Base-by-base conservation (phyloP, 2,797 vertebrate genomes). In the Pachyuromys duprasi region DNA sequence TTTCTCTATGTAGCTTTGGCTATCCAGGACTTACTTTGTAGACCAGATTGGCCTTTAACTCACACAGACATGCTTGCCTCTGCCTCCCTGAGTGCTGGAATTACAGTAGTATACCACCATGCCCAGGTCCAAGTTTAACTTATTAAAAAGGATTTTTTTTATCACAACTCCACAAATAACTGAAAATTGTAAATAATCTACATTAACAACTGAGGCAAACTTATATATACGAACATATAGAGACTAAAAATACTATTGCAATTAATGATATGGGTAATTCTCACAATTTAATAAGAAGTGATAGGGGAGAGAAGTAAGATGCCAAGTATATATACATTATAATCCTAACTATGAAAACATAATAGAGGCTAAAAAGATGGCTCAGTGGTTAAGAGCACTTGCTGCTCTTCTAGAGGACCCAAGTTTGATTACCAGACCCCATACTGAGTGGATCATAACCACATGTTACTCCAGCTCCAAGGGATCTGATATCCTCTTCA, bases 281-380 rank as follows among this genome's bases (percentile, higher is more conserved):
- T 95, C 81, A 95, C n/a, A 90, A 63, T 90, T 31, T n/a, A 92
- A 89, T 75, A 89, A 89, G 81, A 92, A 95, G 26, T 36, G 89
- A 69, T 69, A 53, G 33, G 45, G 75, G 24, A 49, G 63, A 84
- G 87, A 94, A 94, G 53, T 1, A 90, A 3, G 28, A 95, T 90
- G 8, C 36, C 6, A 75, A 39, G 78, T 82, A 20, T 69, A 93
- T 2, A 78, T 55, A 88, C 2, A 79, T 24, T 63, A 82, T 94
- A 95, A 89, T n/a, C 36, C 26, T 72, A 92, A 92, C 86, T 88
- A 95, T 42, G 42, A 97, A 96, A 96, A 75, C 45, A 60, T 74
- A 53, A 86, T 55, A 70, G 45, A 45, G 22, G 11, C 45, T 86
- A 70, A 33, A 86, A 22, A 86, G 45, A 69, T 26, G 7, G 65